Conservation (phyloP, 2,113 vertebrate species). For the Antennarius striatus region DNA sequence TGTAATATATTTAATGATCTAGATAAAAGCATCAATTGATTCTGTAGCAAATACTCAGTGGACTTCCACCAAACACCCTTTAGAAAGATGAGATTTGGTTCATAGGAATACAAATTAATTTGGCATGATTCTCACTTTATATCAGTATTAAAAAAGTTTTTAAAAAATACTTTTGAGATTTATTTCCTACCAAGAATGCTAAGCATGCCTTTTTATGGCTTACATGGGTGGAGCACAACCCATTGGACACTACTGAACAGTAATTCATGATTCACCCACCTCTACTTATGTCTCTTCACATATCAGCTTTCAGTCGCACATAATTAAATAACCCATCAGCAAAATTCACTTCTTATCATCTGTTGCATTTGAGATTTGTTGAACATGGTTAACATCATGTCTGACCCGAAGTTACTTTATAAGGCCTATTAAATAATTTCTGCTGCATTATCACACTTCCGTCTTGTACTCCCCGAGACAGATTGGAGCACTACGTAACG, state of each 20-base stretch:
- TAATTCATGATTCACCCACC: slow-evolving; percentile 4
- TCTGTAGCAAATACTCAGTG: not conserved
- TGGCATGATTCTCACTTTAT: no score
- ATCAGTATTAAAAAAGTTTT: no score
- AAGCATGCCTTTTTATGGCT: not conserved
- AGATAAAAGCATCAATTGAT: slow-evolving; percentile 11
- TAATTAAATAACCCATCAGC: not conserved
- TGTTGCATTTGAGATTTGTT: not conserved
- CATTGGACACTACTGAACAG: not conserved
- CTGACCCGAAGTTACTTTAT: slow-evolving; percentile 9
- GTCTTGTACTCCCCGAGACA: slow-evolving; percentile 16
- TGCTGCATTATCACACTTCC: slow-evolving; percentile 7
- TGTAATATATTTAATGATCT: slow-evolving; percentile 24
- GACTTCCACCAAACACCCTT: no score
- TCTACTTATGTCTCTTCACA: not conserved
- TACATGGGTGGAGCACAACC: not conserved
- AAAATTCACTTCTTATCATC: not conserved
- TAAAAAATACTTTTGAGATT: not conserved
- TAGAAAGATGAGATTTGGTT: not conserved
- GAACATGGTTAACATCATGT: slow-evolving; percentile 4
- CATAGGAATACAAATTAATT: not conserved
- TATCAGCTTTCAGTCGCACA: not conserved
- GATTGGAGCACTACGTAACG: slow-evolving; percentile 11
- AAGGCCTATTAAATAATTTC: slow-evolving; percentile 4
- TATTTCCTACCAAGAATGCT: not conserved